These are phyloP conservation scores for Vesta saturnalis DNA, from an alignment of 2,888 invertebrate species.

Conservation along the genomic window DNA sequence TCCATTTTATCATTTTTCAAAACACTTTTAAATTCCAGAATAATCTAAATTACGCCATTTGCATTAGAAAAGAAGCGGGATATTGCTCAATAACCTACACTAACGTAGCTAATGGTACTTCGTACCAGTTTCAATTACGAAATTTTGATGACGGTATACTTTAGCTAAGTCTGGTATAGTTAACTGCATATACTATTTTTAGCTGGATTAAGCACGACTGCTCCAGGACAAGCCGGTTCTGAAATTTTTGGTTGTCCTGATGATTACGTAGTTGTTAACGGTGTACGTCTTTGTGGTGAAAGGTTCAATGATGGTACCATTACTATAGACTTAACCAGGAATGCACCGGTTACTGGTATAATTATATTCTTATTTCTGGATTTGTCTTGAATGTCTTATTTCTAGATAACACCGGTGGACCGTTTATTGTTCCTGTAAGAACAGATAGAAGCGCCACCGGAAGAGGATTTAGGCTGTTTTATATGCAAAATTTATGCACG, in stretches of 20 bases:
- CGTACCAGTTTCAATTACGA: constrained; percentile 71
- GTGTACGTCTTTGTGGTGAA: constrained; percentile 77
- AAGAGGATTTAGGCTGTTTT: constrained; percentile 75
- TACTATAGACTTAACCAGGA: constrained; percentile 69
- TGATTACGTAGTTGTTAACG: constrained; percentile 77
- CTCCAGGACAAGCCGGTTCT: constrained; percentile 76
- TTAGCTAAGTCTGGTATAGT: background rate
- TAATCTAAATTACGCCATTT: constrained; percentile 81
- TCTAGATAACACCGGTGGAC: constrained; percentile 74
- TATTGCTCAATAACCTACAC: constrained; percentile 75
- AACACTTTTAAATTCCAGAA: constrained; percentile 68
- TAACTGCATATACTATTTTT: constrained; percentile 36
- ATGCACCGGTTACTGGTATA: constrained; percentile 76
- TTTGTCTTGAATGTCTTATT: constrained; percentile 43
- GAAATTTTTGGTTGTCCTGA: constrained; percentile 80
- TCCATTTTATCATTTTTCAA: background rate
- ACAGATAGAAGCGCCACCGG: constrained; percentile 73
- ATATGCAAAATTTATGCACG: constrained; percentile 73
- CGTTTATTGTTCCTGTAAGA: constrained; percentile 75
- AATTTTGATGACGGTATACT: constrained; percentile 73
- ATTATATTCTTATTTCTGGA: background rate
- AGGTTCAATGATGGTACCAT: constrained; percentile 76
- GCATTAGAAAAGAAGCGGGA: constrained; percentile 70
- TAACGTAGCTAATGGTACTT: constrained; percentile 64
- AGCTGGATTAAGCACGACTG: constrained; percentile 72